Conservation (phyloP, 2,797 vertebrate species). For the Pitangus sulphuratus region DNA sequence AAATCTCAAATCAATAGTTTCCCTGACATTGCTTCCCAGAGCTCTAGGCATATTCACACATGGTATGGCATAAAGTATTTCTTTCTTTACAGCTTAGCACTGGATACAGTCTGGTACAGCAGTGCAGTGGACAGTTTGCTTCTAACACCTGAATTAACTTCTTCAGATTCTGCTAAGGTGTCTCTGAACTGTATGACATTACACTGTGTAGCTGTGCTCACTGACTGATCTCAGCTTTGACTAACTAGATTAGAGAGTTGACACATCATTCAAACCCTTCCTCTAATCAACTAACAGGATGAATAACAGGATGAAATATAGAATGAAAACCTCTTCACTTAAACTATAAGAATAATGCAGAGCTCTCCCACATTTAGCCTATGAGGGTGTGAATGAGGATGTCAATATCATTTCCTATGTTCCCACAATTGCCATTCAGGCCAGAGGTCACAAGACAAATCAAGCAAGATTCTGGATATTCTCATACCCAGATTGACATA, state of each 20-base stretch:
- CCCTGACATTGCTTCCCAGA: neutral
- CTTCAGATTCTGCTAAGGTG: neutral
- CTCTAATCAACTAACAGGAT: neutral
- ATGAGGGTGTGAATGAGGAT: neutral
- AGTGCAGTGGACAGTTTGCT: neutral
- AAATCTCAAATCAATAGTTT: neutral
- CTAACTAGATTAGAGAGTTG: neutral
- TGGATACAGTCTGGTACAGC: neutral
- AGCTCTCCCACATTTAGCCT: neutral
- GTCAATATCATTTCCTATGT: neutral
- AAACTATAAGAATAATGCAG: neutral
- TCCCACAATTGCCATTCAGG: neutral
- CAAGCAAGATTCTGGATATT: neutral
- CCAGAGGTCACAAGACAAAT: neutral
- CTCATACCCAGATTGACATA: neutral
- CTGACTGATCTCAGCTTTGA: neutral
- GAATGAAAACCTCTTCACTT: neutral
- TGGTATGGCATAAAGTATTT: neutral
- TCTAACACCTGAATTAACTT: neutral
- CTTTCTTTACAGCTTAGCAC: neutral
- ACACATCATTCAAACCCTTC: neutral
- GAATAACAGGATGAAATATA: neutral
- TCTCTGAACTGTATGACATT: neutral
- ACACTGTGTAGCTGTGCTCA: neutral
- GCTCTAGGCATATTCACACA: neutral